phyloP scores from a whole-genome alignment of 2,113 vertebrate genomes.

The Pipra filicauda region DNA sequence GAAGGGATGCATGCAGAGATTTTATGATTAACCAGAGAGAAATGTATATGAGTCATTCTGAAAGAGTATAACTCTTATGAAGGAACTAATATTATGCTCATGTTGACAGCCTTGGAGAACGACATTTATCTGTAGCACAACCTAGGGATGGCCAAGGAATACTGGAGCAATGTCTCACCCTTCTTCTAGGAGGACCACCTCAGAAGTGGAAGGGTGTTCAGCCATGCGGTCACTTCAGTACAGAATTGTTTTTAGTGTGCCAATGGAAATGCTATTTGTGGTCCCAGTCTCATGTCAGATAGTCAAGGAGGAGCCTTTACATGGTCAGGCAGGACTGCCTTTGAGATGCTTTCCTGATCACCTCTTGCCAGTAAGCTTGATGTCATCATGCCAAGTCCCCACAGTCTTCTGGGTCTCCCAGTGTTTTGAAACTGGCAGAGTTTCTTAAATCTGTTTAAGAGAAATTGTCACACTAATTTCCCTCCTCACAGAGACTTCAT shows the following conservation, averaged over 20 bases:
- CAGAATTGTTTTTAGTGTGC: neutral
- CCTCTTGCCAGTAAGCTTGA: neutral
- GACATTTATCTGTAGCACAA: neutral
- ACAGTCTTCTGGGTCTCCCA: neutral
- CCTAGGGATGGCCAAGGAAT: neutral
- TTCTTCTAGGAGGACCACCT: neutral
- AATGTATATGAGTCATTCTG: neutral
- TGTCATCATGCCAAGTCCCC: neutral
- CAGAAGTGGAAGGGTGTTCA: neutral
- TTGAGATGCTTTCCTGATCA: neutral
- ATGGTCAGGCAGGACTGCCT: neutral
- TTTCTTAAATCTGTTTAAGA: neutral
- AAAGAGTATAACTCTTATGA: neutral
- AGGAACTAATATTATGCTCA: neutral
- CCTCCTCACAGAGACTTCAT: neutral
- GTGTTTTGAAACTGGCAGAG: neutral
- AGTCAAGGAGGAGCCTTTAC: neutral
- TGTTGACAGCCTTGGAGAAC: constrained; percentile 7
- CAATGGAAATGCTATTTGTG: neutral
- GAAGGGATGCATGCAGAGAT: constrained; percentile 6
- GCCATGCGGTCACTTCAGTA: neutral
- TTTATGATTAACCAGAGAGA: constrained; percentile 33
- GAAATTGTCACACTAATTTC: neutral
- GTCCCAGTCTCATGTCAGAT: neutral
- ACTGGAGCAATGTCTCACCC: neutral